A percentile compares a stretch with the other conserved stretches of the same genome.
Evolutionary conservation across 2,113 vertebrate species (phyloP).

Genomic region (Piaya cayana): DNA sequence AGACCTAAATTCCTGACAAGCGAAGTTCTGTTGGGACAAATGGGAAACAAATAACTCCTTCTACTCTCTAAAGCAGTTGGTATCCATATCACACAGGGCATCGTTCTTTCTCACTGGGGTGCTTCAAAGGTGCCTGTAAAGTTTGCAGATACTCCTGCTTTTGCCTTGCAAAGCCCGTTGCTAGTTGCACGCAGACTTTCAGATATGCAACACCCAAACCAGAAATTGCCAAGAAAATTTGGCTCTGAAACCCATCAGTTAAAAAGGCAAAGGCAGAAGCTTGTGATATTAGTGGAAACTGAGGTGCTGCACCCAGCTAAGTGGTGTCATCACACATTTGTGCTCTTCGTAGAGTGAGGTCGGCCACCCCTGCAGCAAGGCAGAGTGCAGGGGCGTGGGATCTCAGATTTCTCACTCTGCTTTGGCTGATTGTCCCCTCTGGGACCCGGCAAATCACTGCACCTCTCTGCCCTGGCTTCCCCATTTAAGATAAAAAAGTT

Average conservation of each 20-base stretch:
- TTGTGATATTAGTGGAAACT: rapidly evolving
- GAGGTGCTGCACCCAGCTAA: neutral
- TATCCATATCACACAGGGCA: neutral
- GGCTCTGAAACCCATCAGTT: neutral
- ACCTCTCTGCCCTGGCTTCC: neutral
- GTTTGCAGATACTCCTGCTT: neutral
- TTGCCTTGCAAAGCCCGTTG: neutral
- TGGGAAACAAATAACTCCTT: neutral
- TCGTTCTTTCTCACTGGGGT: neutral
- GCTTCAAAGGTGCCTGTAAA: neutral
- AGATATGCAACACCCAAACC: neutral
- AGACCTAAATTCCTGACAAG: neutral
- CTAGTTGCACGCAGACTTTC: neutral
- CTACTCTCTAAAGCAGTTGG: neutral
- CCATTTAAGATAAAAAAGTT: neutral
- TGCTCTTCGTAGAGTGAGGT: neutral
- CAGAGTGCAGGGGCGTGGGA: neutral
- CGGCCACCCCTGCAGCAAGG: neutral
- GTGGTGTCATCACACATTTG: rapidly evolving
- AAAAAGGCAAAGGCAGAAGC: neutral
- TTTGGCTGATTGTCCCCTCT: neutral
- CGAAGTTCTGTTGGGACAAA: neutral
- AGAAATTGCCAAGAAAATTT: neutral
- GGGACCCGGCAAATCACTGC: neutral
- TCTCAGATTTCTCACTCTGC: rapidly evolving